Base-by-base conservation (phyloP, 2,113 vertebrate genomes). In the Neogale vison region DNA sequence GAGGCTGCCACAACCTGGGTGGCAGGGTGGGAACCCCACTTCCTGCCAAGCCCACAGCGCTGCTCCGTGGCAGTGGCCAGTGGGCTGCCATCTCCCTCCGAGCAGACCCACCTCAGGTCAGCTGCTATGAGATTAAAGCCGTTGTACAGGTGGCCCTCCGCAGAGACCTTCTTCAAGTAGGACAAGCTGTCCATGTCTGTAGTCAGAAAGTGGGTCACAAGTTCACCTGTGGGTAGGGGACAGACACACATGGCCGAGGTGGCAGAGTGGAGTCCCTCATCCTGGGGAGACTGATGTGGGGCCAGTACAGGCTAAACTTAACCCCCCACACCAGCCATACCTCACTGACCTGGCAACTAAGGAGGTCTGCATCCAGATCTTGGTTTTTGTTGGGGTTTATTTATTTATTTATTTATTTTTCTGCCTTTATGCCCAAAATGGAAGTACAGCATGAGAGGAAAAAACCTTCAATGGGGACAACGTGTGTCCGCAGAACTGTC, bases 51-150 rank as follows among this genome's bases (percentile, higher is more conserved):
- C 39, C 84, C 7, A 1, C 3, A 1, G 14, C 69, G 57, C 39
- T 0, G 42, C 11, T 52, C 42, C 4, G 7, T 7, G 26, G 39
- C 3, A 15, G 39, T 3, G 4, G 29, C 42, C 67, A 36, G 26
- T 17, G 59, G 45, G 59, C 67, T 63, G 20, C 86, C 5, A 1
- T 18, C 26, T 39, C n/a, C 34, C 52, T 1, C 24, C 36, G 39
- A 52, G 29, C 10, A 97, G 57, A 99, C 99, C 98, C 98, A 99
- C 99, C 99, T 99, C 97, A 99, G 99, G 88, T 99, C 99, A 6
- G 99, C 99, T 34, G 99, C 99, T 98, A 99, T 97, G 98, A 99
- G 99, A 98, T 99, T 99, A 98, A 99, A 99, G 97, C 99, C 99
- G 3, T 99, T 99, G 98, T 99, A 99, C 96, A 99, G 98, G 93